Percentiles rank a stretch among this genome's conserved stretches.
These are phyloP conservation scores for Cheilosia urbana DNA, from an alignment of 2,888 invertebrate species.

Conservation along the genomic window DNA sequence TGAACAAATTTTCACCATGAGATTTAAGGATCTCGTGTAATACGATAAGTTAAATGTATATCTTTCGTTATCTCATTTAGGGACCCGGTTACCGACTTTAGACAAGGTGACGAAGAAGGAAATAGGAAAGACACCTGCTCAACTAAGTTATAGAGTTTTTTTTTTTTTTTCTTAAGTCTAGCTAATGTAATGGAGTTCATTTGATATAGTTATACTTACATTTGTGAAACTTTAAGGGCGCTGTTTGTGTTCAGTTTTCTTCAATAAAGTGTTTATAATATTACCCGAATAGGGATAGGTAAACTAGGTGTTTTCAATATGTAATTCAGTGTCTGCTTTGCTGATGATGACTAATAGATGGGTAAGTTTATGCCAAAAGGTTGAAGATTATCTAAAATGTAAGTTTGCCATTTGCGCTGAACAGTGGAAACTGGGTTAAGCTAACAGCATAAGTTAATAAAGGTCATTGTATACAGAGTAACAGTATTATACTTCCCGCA, in stretches of 20 bases:
- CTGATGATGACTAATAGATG: no score
- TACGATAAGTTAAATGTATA: neutral
- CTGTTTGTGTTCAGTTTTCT: neutral
- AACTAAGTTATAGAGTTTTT: neutral
- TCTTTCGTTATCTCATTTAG: neutral
- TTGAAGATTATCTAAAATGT: no score
- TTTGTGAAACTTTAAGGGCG: neutral
- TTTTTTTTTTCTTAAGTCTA: slow-evolving; percentile 3
- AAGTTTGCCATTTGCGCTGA: no score
- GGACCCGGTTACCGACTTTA: neutral
- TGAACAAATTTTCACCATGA: slow-evolving; percentile 5
- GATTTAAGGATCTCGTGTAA: slow-evolving; percentile 7
- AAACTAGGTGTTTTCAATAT: no score
- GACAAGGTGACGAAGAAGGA: neutral
- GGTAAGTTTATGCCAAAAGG: no score
- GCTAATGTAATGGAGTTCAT: slow-evolving; percentile 14
- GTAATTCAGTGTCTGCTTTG: no score
- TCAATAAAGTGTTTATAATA: neutral
- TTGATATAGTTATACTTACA: neutral
- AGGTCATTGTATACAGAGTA: no score
- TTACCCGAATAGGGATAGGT: no score
- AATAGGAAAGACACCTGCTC: neutral
- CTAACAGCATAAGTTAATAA: no score
- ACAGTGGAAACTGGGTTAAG: no score
- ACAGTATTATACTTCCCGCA: no score